Percentiles rank a stretch among this genome's conserved stretches.
These are phyloP conservation scores for Otocyon megalotis DNA, from an alignment of 2,113 vertebrate species.

Conservation along the genomic window DNA sequence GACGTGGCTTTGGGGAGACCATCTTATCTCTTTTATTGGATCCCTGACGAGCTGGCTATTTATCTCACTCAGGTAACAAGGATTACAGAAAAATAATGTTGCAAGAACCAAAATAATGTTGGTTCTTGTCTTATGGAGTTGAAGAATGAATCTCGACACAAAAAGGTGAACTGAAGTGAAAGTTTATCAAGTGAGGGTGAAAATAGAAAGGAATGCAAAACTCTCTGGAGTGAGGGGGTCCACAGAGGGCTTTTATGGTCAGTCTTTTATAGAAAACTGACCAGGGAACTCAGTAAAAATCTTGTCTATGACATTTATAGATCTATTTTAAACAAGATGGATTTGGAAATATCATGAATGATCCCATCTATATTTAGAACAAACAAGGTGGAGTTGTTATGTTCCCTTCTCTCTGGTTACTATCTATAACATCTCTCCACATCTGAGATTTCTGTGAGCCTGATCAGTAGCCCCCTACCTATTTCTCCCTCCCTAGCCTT, in stretches of 20 bases:
- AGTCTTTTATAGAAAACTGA: not conserved
- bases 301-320: not conserved
- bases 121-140: not conserved
- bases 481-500: not conserved
- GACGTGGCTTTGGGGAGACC: not conserved
- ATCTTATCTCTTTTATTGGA: conserved; percentile 10
- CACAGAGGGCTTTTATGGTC: not conserved
- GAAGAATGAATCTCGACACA: not conserved
- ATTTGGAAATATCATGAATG: not conserved
- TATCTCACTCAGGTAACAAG: conserved; percentile 17
- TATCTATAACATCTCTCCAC: not conserved
- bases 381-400: not conserved
- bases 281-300: not conserved
- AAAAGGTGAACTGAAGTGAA: not conserved
- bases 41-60: not conserved
- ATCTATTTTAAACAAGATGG: not conserved
- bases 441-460: not conserved
- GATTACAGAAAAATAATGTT: not conserved
- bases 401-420: not conserved
- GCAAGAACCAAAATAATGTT: not conserved
- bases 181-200: not conserved
- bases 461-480: not conserved
- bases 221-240: not conserved
- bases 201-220: not conserved
- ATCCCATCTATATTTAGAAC: not conserved